Base-by-base conservation (phyloP, 2,797 vertebrate genomes). In the Gallirallus australis region DNA sequence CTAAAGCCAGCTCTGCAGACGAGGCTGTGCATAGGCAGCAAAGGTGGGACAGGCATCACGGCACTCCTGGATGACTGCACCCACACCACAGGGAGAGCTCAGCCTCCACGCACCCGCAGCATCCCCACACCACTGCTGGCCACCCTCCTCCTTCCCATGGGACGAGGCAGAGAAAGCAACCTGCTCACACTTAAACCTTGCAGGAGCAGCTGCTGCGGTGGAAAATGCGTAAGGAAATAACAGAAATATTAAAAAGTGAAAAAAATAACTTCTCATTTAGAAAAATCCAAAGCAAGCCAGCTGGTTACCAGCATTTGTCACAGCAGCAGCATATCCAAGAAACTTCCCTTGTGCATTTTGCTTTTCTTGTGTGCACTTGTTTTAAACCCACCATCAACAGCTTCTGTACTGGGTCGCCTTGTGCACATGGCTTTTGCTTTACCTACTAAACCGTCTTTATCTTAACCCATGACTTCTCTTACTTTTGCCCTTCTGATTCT, bases 41-140 rank as follows among this genome's bases (percentile, higher is more conserved):
- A 10, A 37, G 13, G 3, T 3, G 21, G 31, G n/a, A 16, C 23
- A 7, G n/a, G 33, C n/a, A 23, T 11, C 24, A 28, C 28, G 9
- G 0, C 0, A 1, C 14, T 48, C 30, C 35, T 1, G 0, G 9
- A 3, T 1, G 2, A 27, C 40, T 72, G 31, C 7, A 21, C 40
- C 50, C 57, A n/a, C 6, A 3, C 42, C 8, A 20, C 9, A 7
- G 45, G 3, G 20, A n/a, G 11, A 65, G 15, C 30, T 30, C 20
- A n/a, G 63, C 40, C 63, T 12, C 40, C 23, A 6, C 30, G 5
- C 15, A 30, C 40, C 63, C 4, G 1, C 20, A 16, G 30, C 15
- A 11, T 15, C 30, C 30, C 21, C 10, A 12, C 7, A 2, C 63
- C 4, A 8, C 63, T n/a, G 40, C 63, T 7, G 3, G 40, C 63